Evolutionary conservation across 2,888 invertebrate genomes (phyloP).

Genomic region (Nasonia oneida): DNA sequence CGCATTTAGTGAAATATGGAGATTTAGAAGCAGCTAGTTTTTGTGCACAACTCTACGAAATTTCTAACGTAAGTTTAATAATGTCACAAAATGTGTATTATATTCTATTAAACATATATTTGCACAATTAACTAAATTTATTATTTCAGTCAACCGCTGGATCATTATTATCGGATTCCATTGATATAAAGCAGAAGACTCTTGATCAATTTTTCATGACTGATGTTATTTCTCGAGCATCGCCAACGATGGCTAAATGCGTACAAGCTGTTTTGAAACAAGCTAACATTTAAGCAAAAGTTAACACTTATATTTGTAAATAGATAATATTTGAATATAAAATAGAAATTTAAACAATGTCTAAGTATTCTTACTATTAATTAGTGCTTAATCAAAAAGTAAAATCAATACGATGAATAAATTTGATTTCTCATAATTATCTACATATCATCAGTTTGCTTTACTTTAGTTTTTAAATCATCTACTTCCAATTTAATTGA

Average conservation of each 20-base stretch:
- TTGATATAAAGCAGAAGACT: constrained; percentile 88
- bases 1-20: constrained; percentile 93
- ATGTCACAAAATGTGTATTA: neutral
- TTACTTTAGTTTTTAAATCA: too few species aligned
- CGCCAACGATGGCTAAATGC: constrained; percentile 99
- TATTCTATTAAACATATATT: neutral
- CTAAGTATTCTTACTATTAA: neutral
- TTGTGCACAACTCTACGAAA: constrained; percentile 88
- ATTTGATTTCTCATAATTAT: too few species aligned
- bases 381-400: too few species aligned
- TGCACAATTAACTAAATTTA: constrained; percentile 11
- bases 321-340: constrained; percentile 11
- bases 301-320: constrained; percentile 18
- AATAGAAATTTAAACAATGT: neutral
- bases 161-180: constrained; percentile 69
- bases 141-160: constrained; percentile 63
- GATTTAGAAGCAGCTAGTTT: constrained; percentile 91
- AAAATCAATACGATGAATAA: too few species aligned
- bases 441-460: too few species aligned
- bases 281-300: neutral
- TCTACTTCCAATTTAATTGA: too few species aligned
- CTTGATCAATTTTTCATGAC: constrained; percentile 97
- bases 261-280: constrained; percentile 93
- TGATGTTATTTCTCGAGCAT: constrained; percentile 96
- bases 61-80: constrained; percentile 82